Evolutionary conservation across 2,888 invertebrate species (phyloP), one percentile per base, ranked within the genome.

Genomic region (Lasioglossum figueresi): DNA sequence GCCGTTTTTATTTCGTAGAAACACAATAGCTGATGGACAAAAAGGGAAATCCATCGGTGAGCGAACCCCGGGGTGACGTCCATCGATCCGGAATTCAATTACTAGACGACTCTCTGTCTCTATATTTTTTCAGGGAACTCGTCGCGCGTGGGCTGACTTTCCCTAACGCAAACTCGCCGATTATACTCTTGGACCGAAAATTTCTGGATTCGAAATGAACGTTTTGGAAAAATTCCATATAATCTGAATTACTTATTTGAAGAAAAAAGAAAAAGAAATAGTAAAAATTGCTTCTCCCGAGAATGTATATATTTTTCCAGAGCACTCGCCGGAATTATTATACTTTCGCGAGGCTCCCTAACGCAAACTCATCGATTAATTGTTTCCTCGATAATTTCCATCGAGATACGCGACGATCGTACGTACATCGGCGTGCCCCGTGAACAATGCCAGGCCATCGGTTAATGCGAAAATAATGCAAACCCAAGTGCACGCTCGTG

Each of bases 401-500:
- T 63, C 37, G 48, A 37, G 70, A 59, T 31, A 71, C 48, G 27
- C 27, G 48, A n/a, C 34, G 19, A 23, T 52, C 52, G 56, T 23
- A 6, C 59, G 56, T 16, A 6, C 16, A n/a, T 40, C 56, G 14
- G 23, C 23, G 12, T 3, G 52, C 27, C 40, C 37, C 34, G 71
- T 31, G 81, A 31, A 76, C 75, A 45, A 43, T 71, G 66, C 56
- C 72, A 23, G 45, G 63, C 27, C 37, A 73, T 83, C 83, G 37
- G 73, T 82, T 68, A 56, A 82, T 73, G 82, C 31, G 76, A 82
- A 83, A 83, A 83, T 83, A 83, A 83, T 82, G 77, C 82, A 83
- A 83, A 83, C 52, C 72, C 82, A 56, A 82, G 73, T 76, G 72
- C 76, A 16, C 52, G 75, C 48, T 12, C 16, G 19, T n/a, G n/a